Base-by-base conservation (phyloP, 1,140 invertebrate species). In the Meloidogyne exigua region DNA sequence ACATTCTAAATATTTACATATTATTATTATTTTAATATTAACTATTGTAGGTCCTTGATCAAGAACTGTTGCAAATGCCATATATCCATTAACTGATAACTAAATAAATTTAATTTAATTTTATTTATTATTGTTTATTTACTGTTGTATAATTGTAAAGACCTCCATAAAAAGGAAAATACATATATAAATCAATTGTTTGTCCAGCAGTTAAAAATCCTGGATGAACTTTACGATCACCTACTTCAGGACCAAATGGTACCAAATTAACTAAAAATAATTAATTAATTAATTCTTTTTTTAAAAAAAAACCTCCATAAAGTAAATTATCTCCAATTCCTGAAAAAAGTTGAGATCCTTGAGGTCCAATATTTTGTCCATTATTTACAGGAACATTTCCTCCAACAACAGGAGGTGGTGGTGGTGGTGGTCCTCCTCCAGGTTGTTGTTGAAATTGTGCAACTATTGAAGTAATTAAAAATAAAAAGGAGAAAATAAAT, bases 111-210 rank as follows among this genome's bases (percentile, higher is more conserved):
- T 49, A n/a, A n/a, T 57, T 72, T 71, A 85, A 78, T 28, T 15
- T 49, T 70, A 7, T 21, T 44, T 15, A 44, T 18, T n/a, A 32
- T 32, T 32, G 7, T 32, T 32, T 32, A 32, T 57, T 76, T 63
- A 87, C 85, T 21, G 83, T 87, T 44, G 85, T 87, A 82, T 87
- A 87, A 81, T 87, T 87, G 79, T 87, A 87, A 68, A 82, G 81
- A 28, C 85, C 85, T 44, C 86, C 86, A 66, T 87, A 87, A 68
- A 87, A 87, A n/a, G 85, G 85, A 76, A 87, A 87, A 77, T 79
- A 87, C 80, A 85, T 69, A 68, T 87, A 82, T 12, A 87, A 77
- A 78, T 87, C 85, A 71, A 87, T 87, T 36, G 85, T 87, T 68
- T 88, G 87, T 28, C 85, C 85, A 32, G 84, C 76, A 18, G 85